Evolutionary conservation across 1,140 invertebrate species (phyloP).

Genomic region (Drosophila rufa): DNA sequence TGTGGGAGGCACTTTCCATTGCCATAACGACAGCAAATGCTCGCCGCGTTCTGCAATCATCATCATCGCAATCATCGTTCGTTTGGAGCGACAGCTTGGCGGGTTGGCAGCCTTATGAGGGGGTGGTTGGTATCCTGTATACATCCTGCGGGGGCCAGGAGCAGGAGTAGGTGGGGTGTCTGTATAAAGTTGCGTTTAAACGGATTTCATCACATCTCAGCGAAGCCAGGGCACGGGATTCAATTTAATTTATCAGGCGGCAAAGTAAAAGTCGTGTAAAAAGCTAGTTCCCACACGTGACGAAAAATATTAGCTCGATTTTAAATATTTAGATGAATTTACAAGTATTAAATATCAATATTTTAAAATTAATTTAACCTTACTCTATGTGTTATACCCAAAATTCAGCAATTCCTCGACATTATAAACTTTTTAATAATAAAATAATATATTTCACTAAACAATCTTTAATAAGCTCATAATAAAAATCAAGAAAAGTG

Average conservation of each 20-base stretch:
- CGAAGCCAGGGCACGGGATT: slow-evolving; percentile 48
- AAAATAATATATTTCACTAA: not conserved
- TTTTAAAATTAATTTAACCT: no score
- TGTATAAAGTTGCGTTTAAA: slow-evolving; percentile 70
- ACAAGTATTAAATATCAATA: no score
- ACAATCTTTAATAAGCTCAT: not conserved
- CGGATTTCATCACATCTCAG: slow-evolving; percentile 69
- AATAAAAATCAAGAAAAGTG: no score
- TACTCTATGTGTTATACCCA: no score
- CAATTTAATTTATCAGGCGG: slow-evolving; percentile 76
- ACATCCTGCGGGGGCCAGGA: not conserved
- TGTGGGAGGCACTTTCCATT: slow-evolving; percentile 19
- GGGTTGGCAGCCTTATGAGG: slow-evolving; percentile 22
- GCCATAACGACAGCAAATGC: slow-evolving; percentile 64
- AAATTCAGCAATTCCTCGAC: no score
- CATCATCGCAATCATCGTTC: slow-evolving; percentile 25
- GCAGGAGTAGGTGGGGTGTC: not conserved
- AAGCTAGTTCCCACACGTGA: slow-evolving; percentile 32
- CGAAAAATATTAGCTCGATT: not conserved
- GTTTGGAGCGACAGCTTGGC: slow-evolving; percentile 30
- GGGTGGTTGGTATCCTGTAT: slow-evolving; percentile 4
- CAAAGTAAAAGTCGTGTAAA: slow-evolving; percentile 43
- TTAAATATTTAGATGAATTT: not conserved
- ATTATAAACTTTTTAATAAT: no score
- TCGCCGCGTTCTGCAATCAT: slow-evolving; percentile 26